Evolutionary conservation across 2,797 vertebrate species (phyloP), one percentile per base, ranked within the genome.

Genomic region (Staurois parvus): DNA sequence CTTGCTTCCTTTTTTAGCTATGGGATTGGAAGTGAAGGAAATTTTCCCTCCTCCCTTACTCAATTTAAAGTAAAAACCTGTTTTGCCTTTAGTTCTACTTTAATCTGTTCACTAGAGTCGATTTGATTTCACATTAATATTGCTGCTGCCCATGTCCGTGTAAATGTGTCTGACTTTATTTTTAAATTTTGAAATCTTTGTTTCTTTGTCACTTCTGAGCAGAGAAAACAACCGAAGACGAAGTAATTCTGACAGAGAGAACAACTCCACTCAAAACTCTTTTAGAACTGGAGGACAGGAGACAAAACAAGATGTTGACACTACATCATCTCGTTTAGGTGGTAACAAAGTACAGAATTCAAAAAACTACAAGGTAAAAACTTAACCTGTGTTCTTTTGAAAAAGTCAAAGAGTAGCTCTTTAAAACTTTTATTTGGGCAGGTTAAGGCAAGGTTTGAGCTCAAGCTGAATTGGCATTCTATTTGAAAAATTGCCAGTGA

Each of bases 171-270:
- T 45, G 6, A 24, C n/a, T 0, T 2, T 24, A 6, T 26, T 66
- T 66, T 28, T 11, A n/a, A n/a, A 2, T 1, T 62, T 66, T 68
- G 5, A 56, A 40, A 52, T 15, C 28, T 15, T 42, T 26, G 3
- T 2, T 59, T 69, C 8, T 29, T 29, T 77, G 29, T 66, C 26
- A 13, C 64, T 17, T 13, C 7, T 32, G 3, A 45, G 29, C 72
- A 87, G 85, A 72, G 85, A 87, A 32, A 87, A 68, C 48, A 86
- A 69, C 64, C 42, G 85, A 59, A 83, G 83, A 64, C 32, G 85
- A 42, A 79, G 76, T 21, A 87, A 84, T 70, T 87, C 85, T 68
- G 85, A 87, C 28, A 72, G 85, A 74, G 85, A 87, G 26, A 70
- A 70, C 45, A 28, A 30, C 29, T 87, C 85, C n/a, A 59, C 68